phyloP scores from a whole-genome alignment of 2,888 invertebrate genomes.

The Polydesmus complanatus region DNA sequence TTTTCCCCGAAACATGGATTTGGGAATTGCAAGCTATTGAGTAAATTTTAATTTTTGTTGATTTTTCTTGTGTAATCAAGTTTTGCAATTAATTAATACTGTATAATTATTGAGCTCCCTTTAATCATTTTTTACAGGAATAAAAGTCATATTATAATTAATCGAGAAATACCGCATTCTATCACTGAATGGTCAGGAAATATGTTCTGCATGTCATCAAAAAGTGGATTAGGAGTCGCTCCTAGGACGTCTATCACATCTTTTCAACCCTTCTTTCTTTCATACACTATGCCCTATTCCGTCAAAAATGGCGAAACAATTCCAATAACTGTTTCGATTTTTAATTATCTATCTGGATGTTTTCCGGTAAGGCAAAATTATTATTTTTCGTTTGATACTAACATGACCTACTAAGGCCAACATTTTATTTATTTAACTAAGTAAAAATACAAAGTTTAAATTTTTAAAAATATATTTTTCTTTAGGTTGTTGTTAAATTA shows the following conservation, averaged over 20 bases:
- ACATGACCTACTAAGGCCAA: too few relatives aligned
- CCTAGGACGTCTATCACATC: background rate
- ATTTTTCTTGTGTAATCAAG: background rate
- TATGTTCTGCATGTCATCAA: background rate
- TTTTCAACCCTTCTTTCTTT: slow-evolving; percentile 4
- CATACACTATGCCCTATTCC: slow-evolving; percentile 4
- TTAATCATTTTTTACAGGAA: background rate
- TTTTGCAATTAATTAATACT: too few relatives aligned
- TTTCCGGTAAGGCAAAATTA: background rate
- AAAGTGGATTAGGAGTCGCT: background rate
- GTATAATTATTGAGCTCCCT: too few relatives aligned
- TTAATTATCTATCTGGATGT: background rate
- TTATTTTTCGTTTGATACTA: background rate
- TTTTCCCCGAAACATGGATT: slow-evolving; percentile 4
- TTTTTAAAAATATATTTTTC: background rate
- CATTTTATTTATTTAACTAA: too few relatives aligned
- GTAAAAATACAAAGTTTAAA: too few relatives aligned
- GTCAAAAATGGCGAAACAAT: slow-evolving; percentile 3
- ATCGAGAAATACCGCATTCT: background rate
- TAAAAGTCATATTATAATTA: background rate
- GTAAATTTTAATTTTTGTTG: background rate
- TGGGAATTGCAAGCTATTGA: slow-evolving; percentile 2
- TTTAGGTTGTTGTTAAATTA: background rate
- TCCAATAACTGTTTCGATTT: background rate
- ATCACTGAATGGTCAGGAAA: slow-evolving; percentile 2